phyloP scores from a whole-genome alignment of 2,113 vertebrate species.

The Oreochromis aureus region DNA sequence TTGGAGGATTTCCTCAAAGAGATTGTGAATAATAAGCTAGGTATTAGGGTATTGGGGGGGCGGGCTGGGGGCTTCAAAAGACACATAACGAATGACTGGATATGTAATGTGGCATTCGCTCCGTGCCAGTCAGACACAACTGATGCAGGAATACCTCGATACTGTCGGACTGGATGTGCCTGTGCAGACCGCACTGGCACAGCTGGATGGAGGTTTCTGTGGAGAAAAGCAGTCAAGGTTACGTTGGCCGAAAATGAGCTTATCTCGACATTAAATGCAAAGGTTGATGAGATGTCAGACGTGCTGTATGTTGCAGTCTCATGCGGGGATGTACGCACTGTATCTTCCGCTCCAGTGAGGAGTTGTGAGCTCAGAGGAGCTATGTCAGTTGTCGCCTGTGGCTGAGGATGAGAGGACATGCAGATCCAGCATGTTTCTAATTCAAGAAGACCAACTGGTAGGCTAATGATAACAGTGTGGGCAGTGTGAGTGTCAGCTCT shows the following conservation, averaged over 20 bases:
- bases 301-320: not conserved
- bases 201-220: conserved; percentile 1
- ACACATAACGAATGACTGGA: not conserved
- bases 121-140: not conserved
- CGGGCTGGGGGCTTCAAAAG: not conserved
- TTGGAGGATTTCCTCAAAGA: not conserved
- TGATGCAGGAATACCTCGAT: not conserved
- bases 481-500: not conserved
- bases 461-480: conserved; percentile 5
- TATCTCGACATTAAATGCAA: not conserved
- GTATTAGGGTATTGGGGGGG: not conserved
- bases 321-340: not conserved
- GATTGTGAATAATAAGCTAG: not conserved
- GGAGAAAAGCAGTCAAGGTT: not conserved
- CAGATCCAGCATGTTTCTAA: conserved; percentile 24
- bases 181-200: not conserved
- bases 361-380: conserved; percentile 10
- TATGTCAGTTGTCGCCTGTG: conserved; percentile 9
- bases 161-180: not conserved
- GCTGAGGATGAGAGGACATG: conserved; percentile 18
- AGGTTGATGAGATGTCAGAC: not conserved
- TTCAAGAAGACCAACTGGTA: conserved; percentile 27
- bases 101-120: not conserved
- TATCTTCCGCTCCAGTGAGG: conserved; percentile 9
- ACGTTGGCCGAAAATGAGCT: not conserved